These are phyloP conservation scores for Falco columbarius DNA, from an alignment of 2,797 vertebrate species.

Conservation along the genomic window DNA sequence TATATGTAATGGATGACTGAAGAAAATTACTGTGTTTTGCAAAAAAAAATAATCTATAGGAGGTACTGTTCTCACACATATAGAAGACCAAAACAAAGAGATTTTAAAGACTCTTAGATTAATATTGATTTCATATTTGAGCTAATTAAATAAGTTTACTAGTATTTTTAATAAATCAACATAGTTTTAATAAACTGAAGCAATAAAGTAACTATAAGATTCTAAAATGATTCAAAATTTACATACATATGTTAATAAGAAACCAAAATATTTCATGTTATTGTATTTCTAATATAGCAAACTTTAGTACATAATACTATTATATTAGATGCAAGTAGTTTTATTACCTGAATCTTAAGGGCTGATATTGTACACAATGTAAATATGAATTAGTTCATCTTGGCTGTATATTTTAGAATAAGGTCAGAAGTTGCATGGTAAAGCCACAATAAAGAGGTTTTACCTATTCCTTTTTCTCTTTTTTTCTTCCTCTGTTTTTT, in stretches of 20 bases:
- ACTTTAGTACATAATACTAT: neutral
- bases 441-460: neutral
- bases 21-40: neutral
- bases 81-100: neutral
- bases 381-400: neutral
- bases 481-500: neutral
- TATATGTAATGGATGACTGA: neutral
- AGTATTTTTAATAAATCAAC: neutral
- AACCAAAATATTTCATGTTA: neutral
- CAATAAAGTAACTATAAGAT: neutral
- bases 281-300: neutral
- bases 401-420: neutral
- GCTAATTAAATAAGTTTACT: neutral
- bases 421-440: neutral
- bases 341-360: neutral
- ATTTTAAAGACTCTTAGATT: neutral
- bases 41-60: neutral
- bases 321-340: neutral
- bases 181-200: neutral
- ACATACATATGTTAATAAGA: neutral
- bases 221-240: neutral
- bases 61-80: neutral
- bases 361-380: neutral
- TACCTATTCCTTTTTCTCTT: accelerated
- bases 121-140: neutral